phyloP scores from a whole-genome alignment of 2,888 invertebrate species.

The Argyresthia goedartella region DNA sequence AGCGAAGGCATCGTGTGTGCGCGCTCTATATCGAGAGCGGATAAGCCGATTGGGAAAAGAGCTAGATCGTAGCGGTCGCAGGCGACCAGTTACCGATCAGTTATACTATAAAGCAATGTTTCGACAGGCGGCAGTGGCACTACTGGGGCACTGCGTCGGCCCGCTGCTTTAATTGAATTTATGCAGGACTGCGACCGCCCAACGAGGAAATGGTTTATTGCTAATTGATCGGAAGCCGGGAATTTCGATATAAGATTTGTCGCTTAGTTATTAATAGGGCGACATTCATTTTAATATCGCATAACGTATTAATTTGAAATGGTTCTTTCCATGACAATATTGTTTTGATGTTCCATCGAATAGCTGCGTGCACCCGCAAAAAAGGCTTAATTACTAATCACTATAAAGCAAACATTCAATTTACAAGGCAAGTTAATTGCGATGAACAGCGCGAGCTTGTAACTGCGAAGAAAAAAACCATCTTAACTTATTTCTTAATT shows the following conservation, averaged over 20 bases:
- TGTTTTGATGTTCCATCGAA: too few species aligned
- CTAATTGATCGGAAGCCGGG: slow-evolving; percentile 37
- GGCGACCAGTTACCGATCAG: slow-evolving; percentile 25
- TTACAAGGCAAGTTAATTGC: slow-evolving; percentile 69
- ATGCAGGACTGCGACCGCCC: slow-evolving; percentile 42
- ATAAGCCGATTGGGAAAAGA: slow-evolving; percentile 10
- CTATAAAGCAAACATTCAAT: slow-evolving; percentile 71
- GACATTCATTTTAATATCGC: neutral
- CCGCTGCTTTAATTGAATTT: slow-evolving; percentile 50
- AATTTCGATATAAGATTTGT: slow-evolving; percentile 1
- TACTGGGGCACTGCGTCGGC: slow-evolving; percentile 21
- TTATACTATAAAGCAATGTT: slow-evolving; percentile 45
- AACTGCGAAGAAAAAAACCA: slow-evolving; percentile 65
- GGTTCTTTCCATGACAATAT: slow-evolving; percentile 47
- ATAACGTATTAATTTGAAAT: slow-evolving; percentile 41
- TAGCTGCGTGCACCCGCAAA: slow-evolving; percentile 43
- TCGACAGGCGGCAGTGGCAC: slow-evolving; percentile 24
- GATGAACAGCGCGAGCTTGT: slow-evolving; percentile 53
- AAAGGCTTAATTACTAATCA: slow-evolving; percentile 68
- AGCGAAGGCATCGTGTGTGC: neutral
- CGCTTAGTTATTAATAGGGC: neutral
- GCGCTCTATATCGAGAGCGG: neutral
- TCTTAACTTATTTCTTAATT: slow-evolving; percentile 71
- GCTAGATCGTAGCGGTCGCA: slow-evolving; percentile 25
- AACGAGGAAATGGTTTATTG: slow-evolving; percentile 46